A percentile compares a stretch with the other conserved stretches of the same genome.
Evolutionary conservation across 2,113 vertebrate species (phyloP).

Genomic region (Thermophis baileyi): DNA sequence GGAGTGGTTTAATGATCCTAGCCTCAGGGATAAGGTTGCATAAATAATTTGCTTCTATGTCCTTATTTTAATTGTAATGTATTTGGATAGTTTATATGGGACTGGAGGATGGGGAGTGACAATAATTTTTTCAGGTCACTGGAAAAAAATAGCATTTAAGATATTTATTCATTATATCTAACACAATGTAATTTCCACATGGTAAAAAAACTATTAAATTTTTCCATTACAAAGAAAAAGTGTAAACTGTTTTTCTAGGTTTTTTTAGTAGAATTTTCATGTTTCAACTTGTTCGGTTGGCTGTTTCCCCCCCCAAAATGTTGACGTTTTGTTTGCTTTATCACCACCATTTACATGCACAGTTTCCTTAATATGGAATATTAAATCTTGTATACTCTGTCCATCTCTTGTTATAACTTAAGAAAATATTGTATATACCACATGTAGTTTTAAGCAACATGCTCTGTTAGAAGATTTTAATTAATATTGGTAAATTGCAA

Average conservation of each 20-base stretch:
- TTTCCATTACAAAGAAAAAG: background rate
- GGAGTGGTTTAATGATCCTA: constrained; percentile 99
- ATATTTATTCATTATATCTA: background rate
- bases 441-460: background rate
- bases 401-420: background rate
- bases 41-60: constrained; percentile 34
- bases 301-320: background rate
- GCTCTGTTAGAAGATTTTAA: background rate
- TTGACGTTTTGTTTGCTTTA: background rate
- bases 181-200: background rate
- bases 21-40: constrained; percentile 98
- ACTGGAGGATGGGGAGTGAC: background rate
- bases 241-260: background rate
- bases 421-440: background rate
- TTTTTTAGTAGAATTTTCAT: background rate
- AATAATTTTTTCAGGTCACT: background rate
- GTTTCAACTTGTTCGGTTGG: background rate
- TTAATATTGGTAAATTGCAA: background rate
- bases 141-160: background rate
- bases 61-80: background rate
- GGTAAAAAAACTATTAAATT: background rate
- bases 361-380: background rate
- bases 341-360: background rate
- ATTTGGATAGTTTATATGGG: background rate
- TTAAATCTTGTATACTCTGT: background rate